A percentile compares a stretch with the other conserved stretches of the same genome.
Conservation (phyloP, 2,113 vertebrate species). For the Pseudopodoces humilis region DNA sequence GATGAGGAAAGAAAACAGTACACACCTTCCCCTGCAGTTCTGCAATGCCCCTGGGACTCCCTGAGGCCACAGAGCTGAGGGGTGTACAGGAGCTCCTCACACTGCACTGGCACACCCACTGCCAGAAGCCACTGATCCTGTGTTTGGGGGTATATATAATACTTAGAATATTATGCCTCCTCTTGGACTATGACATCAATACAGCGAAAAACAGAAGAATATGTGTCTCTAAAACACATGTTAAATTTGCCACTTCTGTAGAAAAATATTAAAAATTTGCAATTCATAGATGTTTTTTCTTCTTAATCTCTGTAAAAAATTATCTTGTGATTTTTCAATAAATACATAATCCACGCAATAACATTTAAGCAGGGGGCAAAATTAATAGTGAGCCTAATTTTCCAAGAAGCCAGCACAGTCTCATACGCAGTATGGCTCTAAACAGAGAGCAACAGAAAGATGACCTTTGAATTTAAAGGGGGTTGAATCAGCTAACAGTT, state of each 20-base stretch:
- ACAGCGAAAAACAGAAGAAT: neutral
- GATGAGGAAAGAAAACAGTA: neutral
- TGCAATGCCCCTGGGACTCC: neutral
- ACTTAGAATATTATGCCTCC: neutral
- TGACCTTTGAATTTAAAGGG: neutral
- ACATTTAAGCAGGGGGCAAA: neutral
- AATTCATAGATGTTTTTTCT: neutral
- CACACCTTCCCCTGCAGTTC: neutral
- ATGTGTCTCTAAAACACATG: neutral
- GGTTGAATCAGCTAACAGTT: neutral
- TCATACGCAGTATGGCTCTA: neutral
- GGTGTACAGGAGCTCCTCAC: neutral
- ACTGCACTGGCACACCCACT: neutral
- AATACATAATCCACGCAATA: neutral
- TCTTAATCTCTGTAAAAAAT: neutral
- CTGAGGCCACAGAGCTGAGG: accelerated
- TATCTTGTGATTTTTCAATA: neutral
- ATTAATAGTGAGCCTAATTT: neutral
- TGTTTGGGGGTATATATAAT: accelerated
- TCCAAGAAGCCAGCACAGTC: neutral
- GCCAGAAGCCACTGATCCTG: neutral
- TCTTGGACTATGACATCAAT: neutral
- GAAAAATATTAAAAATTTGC: neutral
- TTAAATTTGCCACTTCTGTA: neutral
- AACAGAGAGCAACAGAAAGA: neutral